These are phyloP conservation scores for Papilio aristodemus DNA, from an alignment of 1,140 invertebrate species.

Conservation along the genomic window DNA sequence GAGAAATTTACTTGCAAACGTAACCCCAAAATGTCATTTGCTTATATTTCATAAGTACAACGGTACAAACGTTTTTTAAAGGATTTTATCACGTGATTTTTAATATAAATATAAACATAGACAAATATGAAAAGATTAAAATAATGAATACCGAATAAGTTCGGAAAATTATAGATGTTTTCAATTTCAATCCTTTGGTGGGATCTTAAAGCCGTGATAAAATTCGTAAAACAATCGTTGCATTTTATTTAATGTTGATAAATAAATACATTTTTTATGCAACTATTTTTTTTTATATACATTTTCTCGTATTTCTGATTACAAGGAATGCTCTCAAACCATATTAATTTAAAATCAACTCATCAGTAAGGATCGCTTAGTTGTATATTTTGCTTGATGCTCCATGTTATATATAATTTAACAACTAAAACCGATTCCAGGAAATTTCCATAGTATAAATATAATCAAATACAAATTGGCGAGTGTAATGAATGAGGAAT, in stretches of 20 bases:
- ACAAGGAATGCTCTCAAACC: conserved; percentile 20
- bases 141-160: too few relatives aligned
- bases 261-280: background rate
- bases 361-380: conserved; percentile 45
- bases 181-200: background rate
- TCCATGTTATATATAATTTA: conserved; percentile 31
- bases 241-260: too few relatives aligned
- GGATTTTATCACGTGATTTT: too few relatives aligned
- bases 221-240: background rate
- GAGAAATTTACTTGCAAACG: conserved; percentile 9
- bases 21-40: too few relatives aligned
- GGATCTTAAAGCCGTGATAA: background rate
- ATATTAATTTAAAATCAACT: conserved; percentile 15
- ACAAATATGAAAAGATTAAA: too few relatives aligned
- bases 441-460: conserved; percentile 45
- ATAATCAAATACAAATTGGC: conserved; percentile 39
- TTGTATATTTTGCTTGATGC: conserved; percentile 28
- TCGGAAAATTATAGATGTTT: too few relatives aligned
- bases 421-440: conserved; percentile 45
- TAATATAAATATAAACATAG: too few relatives aligned
- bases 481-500: conserved; percentile 45
- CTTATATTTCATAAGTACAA: too few relatives aligned
- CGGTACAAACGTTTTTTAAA: too few relatives aligned
- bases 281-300: background rate
- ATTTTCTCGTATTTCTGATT: background rate